Evolutionary conservation across 2,113 vertebrate species (phyloP).

Genomic region (Anthoscopus minutus): DNA sequence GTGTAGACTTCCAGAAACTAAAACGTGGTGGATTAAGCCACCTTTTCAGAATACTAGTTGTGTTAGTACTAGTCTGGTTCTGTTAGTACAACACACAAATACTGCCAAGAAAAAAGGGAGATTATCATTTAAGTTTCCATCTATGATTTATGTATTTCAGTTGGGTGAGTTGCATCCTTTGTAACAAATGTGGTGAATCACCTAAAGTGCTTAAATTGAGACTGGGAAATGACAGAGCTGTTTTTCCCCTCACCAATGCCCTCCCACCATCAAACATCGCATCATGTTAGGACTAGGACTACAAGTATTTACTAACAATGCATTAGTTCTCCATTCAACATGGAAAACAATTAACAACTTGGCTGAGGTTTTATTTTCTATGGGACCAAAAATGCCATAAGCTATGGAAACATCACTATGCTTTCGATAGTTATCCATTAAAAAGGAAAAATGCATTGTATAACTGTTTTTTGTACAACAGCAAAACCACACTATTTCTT

Average conservation of each 20-base stretch:
- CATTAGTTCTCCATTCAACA: background rate
- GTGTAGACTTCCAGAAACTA: background rate
- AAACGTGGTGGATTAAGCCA: background rate
- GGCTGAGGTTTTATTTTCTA: background rate
- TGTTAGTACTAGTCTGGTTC: background rate
- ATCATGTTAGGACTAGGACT: background rate
- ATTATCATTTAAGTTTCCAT: background rate
- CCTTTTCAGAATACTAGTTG: background rate
- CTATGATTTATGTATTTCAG: background rate
- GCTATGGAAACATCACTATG: background rate
- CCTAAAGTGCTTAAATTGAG: background rate
- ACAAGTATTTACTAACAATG: background rate
- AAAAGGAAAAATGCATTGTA: background rate
- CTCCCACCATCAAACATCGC: background rate
- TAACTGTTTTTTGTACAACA: background rate
- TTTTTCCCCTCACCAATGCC: background rate
- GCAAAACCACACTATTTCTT: background rate
- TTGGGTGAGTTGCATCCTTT: background rate
- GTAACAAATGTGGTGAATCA: background rate
- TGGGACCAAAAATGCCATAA: background rate
- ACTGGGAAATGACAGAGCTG: background rate
- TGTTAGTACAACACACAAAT: background rate
- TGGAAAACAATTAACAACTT: background rate
- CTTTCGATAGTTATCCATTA: background rate
- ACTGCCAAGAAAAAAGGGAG: background rate